Conservation (phyloP, 2,113 vertebrate species). For the Peromyscus maniculatus region DNA sequence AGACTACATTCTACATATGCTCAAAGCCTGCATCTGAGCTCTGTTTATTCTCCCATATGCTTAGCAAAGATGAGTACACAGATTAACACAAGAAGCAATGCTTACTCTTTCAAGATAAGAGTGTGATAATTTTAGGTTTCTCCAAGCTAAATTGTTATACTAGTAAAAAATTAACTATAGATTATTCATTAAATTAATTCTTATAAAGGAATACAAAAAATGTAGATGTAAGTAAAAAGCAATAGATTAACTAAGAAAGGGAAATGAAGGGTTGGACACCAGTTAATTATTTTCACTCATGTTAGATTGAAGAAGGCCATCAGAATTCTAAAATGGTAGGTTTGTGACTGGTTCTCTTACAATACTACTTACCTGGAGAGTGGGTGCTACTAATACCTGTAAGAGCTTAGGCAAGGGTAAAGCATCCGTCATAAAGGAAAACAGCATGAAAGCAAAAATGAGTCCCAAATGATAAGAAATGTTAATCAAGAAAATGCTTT, state of each 20-base stretch:
- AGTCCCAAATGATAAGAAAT: not conserved
- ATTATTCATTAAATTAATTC: not conserved
- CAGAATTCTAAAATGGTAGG: not conserved
- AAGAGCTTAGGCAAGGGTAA: not conserved
- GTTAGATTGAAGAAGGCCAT: not conserved
- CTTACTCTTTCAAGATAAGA: not conserved
- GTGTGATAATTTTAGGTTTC: not conserved
- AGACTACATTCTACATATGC: not conserved
- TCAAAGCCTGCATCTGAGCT: not conserved
- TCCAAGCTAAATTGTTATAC: not conserved
- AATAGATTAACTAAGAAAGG: not conserved
- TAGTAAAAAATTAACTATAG: not conserved
- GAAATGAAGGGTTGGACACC: not conserved
- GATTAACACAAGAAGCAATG: not conserved
- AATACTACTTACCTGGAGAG: not conserved
- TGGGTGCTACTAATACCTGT: accelerated
- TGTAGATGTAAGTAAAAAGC: not conserved
- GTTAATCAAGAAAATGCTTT: not conserved
- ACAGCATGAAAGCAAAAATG: not conserved
- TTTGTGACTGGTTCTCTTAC: not conserved
- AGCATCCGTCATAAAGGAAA: not conserved
- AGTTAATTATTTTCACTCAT: not conserved
- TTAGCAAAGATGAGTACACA: not conserved
- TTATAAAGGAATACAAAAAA: not conserved
- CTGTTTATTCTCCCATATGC: not conserved